A percentile compares a stretch with the other conserved stretches of the same genome.
These are phyloP conservation scores for Odontophorus gujanensis DNA, from an alignment of 2,113 vertebrate genomes.

Conservation along the genomic window DNA sequence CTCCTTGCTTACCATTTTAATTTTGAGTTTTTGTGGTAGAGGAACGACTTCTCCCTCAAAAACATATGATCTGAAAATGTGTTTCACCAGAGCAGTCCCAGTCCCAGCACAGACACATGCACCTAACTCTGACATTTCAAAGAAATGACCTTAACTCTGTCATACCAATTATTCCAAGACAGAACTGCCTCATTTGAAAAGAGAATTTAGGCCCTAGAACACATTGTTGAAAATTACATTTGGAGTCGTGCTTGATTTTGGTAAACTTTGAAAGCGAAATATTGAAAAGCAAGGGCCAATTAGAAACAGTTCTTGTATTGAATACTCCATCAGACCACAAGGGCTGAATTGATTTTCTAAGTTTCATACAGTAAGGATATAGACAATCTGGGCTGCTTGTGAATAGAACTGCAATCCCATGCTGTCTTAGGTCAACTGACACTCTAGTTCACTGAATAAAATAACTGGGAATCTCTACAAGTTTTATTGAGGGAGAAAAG, in stretches of 20 bases:
- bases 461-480: neutral
- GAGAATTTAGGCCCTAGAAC: neutral
- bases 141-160: neutral
- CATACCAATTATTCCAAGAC: neutral
- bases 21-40: neutral
- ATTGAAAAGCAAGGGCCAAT: neutral
- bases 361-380: neutral
- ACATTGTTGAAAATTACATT: neutral
- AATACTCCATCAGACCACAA: neutral
- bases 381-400: neutral
- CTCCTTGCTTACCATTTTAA: neutral
- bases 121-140: neutral
- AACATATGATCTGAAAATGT: neutral
- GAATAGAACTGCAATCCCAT: neutral
- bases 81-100: neutral
- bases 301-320: neutral
- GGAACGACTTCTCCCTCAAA: neutral
- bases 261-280: neutral
- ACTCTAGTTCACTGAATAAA: neutral
- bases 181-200: neutral
- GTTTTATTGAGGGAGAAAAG: neutral
- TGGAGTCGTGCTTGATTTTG: neutral
- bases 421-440: neutral
- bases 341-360: neutral
- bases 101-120: neutral